Evolutionary conservation across 2,797 vertebrate genomes (phyloP).

Genomic region (Gobio occitaniae): DNA sequence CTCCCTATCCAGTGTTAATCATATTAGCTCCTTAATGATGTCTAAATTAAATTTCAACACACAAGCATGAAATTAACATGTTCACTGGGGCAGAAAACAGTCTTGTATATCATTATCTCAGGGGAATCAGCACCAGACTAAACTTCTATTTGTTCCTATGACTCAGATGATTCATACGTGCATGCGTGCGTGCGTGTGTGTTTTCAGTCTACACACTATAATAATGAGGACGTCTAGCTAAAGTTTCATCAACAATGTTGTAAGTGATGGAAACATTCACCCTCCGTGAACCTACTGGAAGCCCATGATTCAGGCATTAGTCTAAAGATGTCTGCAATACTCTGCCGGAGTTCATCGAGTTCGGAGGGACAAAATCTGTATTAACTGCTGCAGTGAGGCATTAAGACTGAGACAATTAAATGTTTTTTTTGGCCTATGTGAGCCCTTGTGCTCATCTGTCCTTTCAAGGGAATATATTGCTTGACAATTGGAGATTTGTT

Average conservation of each 20-base stretch:
- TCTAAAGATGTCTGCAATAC: background rate
- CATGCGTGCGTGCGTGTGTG: background rate
- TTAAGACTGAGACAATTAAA: conserved; percentile 13
- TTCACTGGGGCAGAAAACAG: background rate
- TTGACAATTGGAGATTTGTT: conserved; percentile 23
- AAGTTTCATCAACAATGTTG: background rate
- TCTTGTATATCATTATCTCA: conserved; percentile 53
- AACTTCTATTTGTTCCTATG: background rate
- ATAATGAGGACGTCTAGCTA: background rate
- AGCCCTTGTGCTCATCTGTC: conserved; percentile 4
- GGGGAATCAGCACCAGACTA: conserved; percentile 9
- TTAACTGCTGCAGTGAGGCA: conserved; percentile 22
- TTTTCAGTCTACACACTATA: conserved; percentile 6
- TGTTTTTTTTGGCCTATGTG: background rate
- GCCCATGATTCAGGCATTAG: background rate
- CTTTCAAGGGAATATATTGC: background rate
- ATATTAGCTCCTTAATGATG: conserved; percentile 30
- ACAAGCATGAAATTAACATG: conserved; percentile 42
- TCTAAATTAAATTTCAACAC: conserved; percentile 31
- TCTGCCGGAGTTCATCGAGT: conserved; percentile 2
- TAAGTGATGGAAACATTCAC: background rate
- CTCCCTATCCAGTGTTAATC: conserved; percentile 26
- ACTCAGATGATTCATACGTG: conserved; percentile 31
- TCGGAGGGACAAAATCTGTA: background rate
- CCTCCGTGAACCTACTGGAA: background rate